A percentile compares a stretch with the other conserved stretches of the same genome.
phyloP scores from a whole-genome alignment of 92 coral and sea anemone genomes.

The Desmophyllum pertusum region DNA sequence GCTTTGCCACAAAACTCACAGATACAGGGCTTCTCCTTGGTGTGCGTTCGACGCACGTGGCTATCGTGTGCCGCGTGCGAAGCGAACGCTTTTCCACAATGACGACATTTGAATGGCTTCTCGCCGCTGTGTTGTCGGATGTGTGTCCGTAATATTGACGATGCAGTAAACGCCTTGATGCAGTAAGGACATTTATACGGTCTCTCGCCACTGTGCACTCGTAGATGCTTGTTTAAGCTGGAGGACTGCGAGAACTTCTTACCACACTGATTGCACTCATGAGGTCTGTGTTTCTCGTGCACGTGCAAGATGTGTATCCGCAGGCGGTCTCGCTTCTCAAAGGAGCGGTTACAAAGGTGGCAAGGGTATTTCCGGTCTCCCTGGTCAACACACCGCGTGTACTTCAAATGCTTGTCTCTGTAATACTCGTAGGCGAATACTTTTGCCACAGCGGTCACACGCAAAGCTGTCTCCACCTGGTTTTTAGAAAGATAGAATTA shows the following conservation, averaged over 20 bases:
- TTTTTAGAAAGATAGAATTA: not conserved
- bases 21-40: slow-evolving; percentile 97
- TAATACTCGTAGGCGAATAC: slow-evolving; percentile 98
- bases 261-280: slow-evolving; percentile 94
- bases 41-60: slow-evolving; percentile 98
- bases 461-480: slow-evolving; percentile 83
- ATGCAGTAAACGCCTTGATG: slow-evolving; percentile 96
- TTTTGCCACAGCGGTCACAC: slow-evolving; percentile 98
- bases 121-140: slow-evolving; percentile 98
- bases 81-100: slow-evolving; percentile 97
- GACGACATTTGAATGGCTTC: slow-evolving; percentile 98
- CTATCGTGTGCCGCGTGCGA: slow-evolving; percentile 99
- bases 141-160: slow-evolving; percentile 95
- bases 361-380: slow-evolving; percentile 97
- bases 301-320: slow-evolving; percentile 97
- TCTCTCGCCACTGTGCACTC: slow-evolving; percentile 98
- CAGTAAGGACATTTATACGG: slow-evolving; percentile 99
- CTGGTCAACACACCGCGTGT: slow-evolving; percentile 98
- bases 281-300: slow-evolving; percentile 99
- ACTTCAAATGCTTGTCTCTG: slow-evolving; percentile 96
- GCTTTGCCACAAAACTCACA: slow-evolving; percentile 99
- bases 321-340: slow-evolving; percentile 97
- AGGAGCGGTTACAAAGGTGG: slow-evolving; percentile 96
- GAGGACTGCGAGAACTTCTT: slow-evolving; percentile 98
- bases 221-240: slow-evolving; percentile 90